Base-by-base conservation (phyloP, 2,888 invertebrate species). In the Coleophora flavipennella region DNA sequence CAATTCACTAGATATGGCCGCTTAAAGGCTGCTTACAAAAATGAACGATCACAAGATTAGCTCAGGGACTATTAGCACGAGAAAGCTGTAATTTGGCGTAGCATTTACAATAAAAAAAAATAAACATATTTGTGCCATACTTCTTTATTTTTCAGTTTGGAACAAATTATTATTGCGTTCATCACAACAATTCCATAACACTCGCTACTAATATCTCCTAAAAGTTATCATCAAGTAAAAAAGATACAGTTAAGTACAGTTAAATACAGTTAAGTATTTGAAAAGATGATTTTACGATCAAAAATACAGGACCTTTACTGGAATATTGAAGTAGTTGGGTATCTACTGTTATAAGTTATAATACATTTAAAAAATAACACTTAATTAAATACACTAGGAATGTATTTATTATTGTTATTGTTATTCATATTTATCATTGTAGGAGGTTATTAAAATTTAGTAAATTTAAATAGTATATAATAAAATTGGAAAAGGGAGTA, bases 111-210 rank as follows among this genome's bases (percentile, higher is more conserved):
- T n/a, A n/a, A 55, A 50, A 51, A 38, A 40, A 36, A 38, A 35
- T 31, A 6, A 9, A 12, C 20, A 10, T 39, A 38, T 62, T 73
- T 76, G 77, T 79, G 77, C 75, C 74, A 73, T 73, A 71, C 20
- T 20, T 69, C 52, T 76, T 76, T 74, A 69, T 71, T 69, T 62
- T 67, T 68, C 58, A 59, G 56, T 64, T 58, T 20, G 20, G 71
- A 74, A 75, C 69, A 75, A 70, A 66, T 64, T 64, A 66, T 70
- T 67, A 71, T 68, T 71, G 71, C 72, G 57, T 53, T 55, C 67
- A 61, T 67, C 66, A 62, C 67, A 68, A 60, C 55, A n/a, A n/a
- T n/a, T 20, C 20, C 20, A 20, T 4, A 20, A 20, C 20, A 20
- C 20, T 20, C 20, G 20, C 20, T 20, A 20, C 29, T n/a, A 29